Base-by-base conservation (phyloP, 1,140 invertebrate species). In the Drosophila littoralis region DNA sequence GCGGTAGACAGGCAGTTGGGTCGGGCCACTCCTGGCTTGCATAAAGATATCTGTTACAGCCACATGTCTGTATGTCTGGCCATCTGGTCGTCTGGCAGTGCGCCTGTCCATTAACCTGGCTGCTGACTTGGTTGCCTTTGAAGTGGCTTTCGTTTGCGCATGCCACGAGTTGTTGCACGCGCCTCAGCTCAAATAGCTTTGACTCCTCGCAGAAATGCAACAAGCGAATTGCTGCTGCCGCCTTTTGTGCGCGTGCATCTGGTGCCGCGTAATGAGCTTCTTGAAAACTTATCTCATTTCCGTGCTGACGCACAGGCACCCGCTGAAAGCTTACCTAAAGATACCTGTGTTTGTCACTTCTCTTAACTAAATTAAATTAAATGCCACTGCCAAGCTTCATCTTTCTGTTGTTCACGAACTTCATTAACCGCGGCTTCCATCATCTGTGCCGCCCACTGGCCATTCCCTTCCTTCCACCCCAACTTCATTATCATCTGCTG, bases 281-380 rank as follows among this genome's bases (percentile, higher is more conserved):
- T 67, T 13, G 17, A 55, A 72, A 80, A 81, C 68, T 86, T 86
- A 64, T 52, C 64, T 88, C 57, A 88, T 86, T 86, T 88, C 76
- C 83, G 67, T 40, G 58, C 64, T 58, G 43, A 43, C 59, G 64
- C 42, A 61, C 63, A 58, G 15, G 12, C 54, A 15, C 51, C 32
- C 10, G 50, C 5, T 42, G 28, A 54, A 8, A 6, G 17, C 46
- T 36, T n/a, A 45, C 10, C 48, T 45, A 55, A 38, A 42, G 48
- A 40, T 43, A 12, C 45, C 43, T 48, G 50, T 43, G 40, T 35
- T 46, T 33, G 57, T 45, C 66, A 77, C 10, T 36, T 65, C 78
- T 85, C 75, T 86, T 88, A 63, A 83, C 79, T 82, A 82, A 86
- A 86, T 88, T 79, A 79, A 88, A 88, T 79, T 67, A 68, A 84